Evolutionary conservation across 2,113 vertebrate species (phyloP).

Genomic region (Nestor notabilis): DNA sequence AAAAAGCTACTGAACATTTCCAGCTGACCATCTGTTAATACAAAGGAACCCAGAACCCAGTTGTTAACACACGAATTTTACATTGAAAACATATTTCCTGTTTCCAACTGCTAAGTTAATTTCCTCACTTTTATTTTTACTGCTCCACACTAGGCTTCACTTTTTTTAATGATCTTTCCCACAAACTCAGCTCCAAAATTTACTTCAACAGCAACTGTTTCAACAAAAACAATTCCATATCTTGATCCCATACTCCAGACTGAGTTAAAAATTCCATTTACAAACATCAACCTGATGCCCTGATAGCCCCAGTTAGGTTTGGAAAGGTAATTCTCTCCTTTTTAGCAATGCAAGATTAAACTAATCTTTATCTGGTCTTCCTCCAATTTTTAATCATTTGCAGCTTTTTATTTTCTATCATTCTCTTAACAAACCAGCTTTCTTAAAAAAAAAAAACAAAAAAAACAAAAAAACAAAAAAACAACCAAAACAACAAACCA

Average conservation of each 20-base stretch:
- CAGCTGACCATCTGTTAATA: conserved; percentile 32
- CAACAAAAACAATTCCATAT: conserved; percentile 15
- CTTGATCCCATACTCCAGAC: not conserved
- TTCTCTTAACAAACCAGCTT: not conserved
- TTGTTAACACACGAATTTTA: not conserved
- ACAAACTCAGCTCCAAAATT: conserved; percentile 1
- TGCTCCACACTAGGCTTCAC: not conserved
- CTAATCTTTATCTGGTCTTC: not conserved
- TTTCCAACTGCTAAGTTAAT: conserved; percentile 31
- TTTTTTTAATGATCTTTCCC: conserved; percentile 13
- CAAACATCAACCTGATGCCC: not conserved
- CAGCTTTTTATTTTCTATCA: not conserved
- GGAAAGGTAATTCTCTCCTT: not conserved
- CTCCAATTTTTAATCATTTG: not conserved
- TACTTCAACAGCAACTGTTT: not conserved
- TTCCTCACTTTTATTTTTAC: conserved; percentile 42
- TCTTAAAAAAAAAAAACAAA: not conserved
- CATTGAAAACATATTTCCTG: conserved; percentile 40
- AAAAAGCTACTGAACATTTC: conserved; percentile 23
- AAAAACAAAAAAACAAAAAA: not conserved
- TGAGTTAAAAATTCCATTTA: not conserved
- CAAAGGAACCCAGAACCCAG: conserved; percentile 13
- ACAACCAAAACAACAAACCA: not conserved
- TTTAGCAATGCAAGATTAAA: not conserved
- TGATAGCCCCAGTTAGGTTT: not conserved